phyloP scores from a whole-genome alignment of 2,888 invertebrate genomes.

The Conistra vaccinii region DNA sequence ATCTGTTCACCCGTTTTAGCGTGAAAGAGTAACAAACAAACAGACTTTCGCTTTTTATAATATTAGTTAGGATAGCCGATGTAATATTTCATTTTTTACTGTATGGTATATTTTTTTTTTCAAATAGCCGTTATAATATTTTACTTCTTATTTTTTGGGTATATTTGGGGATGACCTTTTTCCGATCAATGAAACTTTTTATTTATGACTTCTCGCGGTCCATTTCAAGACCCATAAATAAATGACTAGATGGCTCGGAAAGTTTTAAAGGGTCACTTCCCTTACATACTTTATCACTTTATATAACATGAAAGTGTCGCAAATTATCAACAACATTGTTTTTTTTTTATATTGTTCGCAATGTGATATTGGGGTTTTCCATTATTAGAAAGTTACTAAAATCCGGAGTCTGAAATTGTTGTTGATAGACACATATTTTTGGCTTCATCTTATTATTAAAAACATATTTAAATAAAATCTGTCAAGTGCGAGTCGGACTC shows the following conservation, averaged over 20 bases:
- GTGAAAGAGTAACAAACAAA: too few species aligned
- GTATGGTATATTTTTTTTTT: not conserved
- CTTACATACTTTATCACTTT: slow-evolving; percentile 17
- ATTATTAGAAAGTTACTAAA: too few species aligned
- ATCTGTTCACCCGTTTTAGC: too few species aligned
- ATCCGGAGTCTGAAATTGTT: too few species aligned
- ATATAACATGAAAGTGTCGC: not conserved
- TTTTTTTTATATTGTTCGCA: too few species aligned
- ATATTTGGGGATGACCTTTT: slow-evolving; percentile 20
- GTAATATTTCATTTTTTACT: too few species aligned
- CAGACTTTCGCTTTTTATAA: too few species aligned
- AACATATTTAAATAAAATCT: too few species aligned
- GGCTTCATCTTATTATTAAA: too few species aligned
- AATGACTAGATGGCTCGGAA: slow-evolving; percentile 40
- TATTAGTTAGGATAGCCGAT: too few species aligned
- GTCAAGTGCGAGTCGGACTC: too few species aligned
- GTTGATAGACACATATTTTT: too few species aligned
- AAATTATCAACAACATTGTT: not conserved
- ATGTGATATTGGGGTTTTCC: not conserved
- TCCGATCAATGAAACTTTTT: slow-evolving; percentile 33
- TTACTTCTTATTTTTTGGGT: not conserved
- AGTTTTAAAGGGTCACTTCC: slow-evolving; percentile 12
- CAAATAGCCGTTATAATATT: not conserved
- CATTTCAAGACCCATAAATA: slow-evolving; percentile 34
- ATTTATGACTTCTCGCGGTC: slow-evolving; percentile 29